Base-by-base conservation (phyloP, 2,113 vertebrate species). In the Neogale vison region DNA sequence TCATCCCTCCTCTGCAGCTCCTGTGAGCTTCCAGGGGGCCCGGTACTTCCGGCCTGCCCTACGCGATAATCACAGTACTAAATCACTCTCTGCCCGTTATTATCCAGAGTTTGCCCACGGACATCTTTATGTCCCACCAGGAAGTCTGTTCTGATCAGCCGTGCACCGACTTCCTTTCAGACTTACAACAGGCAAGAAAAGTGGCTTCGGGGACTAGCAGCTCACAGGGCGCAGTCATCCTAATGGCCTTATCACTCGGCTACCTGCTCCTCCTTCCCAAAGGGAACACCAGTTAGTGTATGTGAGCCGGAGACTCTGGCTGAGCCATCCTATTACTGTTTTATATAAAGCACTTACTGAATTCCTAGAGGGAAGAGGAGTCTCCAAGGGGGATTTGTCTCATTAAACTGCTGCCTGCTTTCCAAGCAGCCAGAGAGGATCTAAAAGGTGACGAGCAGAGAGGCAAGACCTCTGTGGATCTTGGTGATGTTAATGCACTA, bases 301-400 rank as follows among this genome's bases (percentile, higher is more conserved):
- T 96, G 92, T 96, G 98, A 98, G 97, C 34, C 97, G 85, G 94
- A 86, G 94, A 94, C 97, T 98, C 97, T 98, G 96, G 90, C 97
- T 90, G 96, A 95, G 92, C 92, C 95, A 85, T 95, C 96, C 96
- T 98, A 96, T 98, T 98, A 98, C 97, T 96, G 95, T 88, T 97
- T 96, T 96, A 97, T 98, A 97, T 89, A 98, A 98, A 97, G 97
- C 98, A 97, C 98, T 98, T 98, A 98, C 95, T 88, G 97, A 97
- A 98, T 98, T 98, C 97, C 98, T 97, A 63, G 94, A 98, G 98
- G 98, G 94, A 88, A 97, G 71, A 95, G 72, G 85, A n/a, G 59
- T 97, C 97, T 97, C 98, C 71, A 83, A 85, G 94, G 97, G 93
- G 81, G 90, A 83, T 61, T 42, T 88, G 77, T 94, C 97, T 98